phyloP scores from a whole-genome alignment of 1,140 invertebrate genomes.

The Zaprionus gabonicus region DNA sequence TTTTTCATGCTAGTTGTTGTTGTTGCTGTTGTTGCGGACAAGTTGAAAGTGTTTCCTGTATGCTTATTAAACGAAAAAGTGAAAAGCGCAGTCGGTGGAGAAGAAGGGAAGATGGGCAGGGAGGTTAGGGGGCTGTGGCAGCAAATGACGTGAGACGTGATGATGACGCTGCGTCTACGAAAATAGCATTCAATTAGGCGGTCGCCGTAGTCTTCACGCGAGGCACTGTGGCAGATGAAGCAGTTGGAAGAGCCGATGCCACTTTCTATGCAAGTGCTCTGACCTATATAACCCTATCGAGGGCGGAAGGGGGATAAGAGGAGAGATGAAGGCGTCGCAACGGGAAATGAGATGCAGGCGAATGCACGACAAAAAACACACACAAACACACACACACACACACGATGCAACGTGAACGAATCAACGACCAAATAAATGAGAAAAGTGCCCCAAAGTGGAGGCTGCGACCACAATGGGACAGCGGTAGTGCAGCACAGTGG shows the following conservation, averaged over 20 bases:
- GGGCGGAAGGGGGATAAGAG: background rate
- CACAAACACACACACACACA: background rate
- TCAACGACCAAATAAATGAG: conserved; percentile 74
- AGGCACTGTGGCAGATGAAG: conserved; percentile 11
- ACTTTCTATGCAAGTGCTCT: conserved; percentile 80
- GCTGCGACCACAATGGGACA: background rate
- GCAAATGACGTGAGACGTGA: conserved; percentile 17
- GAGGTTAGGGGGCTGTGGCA: conserved; percentile 17
- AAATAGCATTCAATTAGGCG: conserved; percentile 80
- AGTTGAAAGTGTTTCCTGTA: conserved; percentile 75
- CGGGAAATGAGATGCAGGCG: conserved; percentile 57
- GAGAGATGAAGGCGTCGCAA: background rate
- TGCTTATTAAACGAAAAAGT: conserved; percentile 81
- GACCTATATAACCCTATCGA: conserved; percentile 73
- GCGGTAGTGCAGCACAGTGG: background rate
- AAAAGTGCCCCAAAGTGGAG: conserved; percentile 58
- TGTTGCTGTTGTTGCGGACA: conserved; percentile 36
- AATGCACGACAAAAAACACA: conserved; percentile 45
- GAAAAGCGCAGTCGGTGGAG: conserved; percentile 51
- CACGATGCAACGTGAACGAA: conserved; percentile 52
- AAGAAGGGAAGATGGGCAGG: conserved; percentile 23
- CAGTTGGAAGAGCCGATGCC: conserved; percentile 52
- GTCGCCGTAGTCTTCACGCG: conserved; percentile 41
- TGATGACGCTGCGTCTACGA: conserved; percentile 72
- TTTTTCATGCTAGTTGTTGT: conserved; percentile 14